Base-by-base conservation (phyloP, 2,113 vertebrate genomes). In the Ursus arctos region DNA sequence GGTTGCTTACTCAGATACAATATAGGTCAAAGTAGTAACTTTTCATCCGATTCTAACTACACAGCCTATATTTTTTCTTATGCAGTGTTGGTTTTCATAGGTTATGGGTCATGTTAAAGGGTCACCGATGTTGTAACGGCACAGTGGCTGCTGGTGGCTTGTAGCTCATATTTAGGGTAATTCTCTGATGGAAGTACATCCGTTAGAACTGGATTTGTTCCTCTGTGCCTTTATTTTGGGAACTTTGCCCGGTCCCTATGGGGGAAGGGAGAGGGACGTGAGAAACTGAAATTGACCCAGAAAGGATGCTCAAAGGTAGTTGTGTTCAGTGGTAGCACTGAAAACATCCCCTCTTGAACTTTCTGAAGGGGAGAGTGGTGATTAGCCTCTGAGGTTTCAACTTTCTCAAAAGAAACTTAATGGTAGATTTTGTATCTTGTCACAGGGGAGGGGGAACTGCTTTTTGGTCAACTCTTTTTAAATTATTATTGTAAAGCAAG, bases 201-300 rank as follows among this genome's bases (percentile, higher is more conserved):
- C 31, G 4, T 94, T 94, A 43, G 93, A 95, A 96, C 15, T 97
- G 95, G 81, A 95, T 86, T 96, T 96, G 95, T 57, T 93, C 97
- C 97, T 94, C 83, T 97, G 94, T 90, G 96, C 55, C 87, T 97
- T 97, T 98, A 97, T 98, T 98, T 98, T 97, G 95, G 97, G 96
- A 98, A 96, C 80, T 71, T 96, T 91, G 55, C 84, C 80, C 93
- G 92, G 89, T 97, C 96, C 87, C 97, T 26, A 0, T 92, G 92
- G 76, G 95, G 79, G 40, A 89, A 65, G 92, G 91, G 74, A 95
- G 77, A 92, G 36, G 76, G 49, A 88, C 36, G 77, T 49, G 59
- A 97, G 77, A 79, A 81, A 49, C 65, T 91, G 93, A 98, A 88
- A 97, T 15, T 98, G 97, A 97, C 97, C 97, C 97, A 98, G 97